Conservation (phyloP, 2,797 vertebrate genomes). For the Hippocampus kuda region DNA sequence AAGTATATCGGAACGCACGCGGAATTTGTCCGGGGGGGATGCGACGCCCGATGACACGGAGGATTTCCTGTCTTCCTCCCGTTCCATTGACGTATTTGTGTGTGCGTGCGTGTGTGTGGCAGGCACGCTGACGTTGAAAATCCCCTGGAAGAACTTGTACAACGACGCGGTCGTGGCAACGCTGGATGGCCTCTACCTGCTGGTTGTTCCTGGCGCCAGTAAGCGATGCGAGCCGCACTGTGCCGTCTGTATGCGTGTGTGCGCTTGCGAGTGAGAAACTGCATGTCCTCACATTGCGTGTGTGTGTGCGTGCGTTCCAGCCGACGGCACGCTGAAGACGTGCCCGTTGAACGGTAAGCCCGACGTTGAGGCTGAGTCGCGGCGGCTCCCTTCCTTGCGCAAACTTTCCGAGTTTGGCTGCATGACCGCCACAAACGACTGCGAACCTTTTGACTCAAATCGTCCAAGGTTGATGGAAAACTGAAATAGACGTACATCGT, state of each 20-base stretch:
- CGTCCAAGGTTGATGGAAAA: too few relatives aligned
- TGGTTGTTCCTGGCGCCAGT: slow-evolving; percentile 93
- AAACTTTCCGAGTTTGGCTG: neutral
- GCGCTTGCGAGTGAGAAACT: too few relatives aligned
- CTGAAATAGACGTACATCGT: too few relatives aligned
- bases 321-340: slow-evolving; percentile 29
- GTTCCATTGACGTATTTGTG: neutral
- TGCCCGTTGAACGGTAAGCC: slow-evolving; percentile 52
- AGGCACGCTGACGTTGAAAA: slow-evolving; percentile 93
- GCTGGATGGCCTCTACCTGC: slow-evolving; percentile 85
- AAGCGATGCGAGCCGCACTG: slow-evolving; percentile 44
- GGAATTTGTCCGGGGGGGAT: too few relatives aligned
- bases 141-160: slow-evolving; percentile 98
- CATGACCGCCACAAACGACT: neutral
- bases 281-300: slow-evolving; percentile 13
- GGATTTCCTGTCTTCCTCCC: too few relatives aligned
- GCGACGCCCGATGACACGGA: too few relatives aligned
- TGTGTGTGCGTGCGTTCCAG: slow-evolving; percentile 49
- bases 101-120: slow-evolving; percentile 10
- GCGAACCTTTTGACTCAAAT: too few relatives aligned
- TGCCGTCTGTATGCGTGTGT: too few relatives aligned
- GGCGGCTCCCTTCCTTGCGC: neutral
- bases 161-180: slow-evolving; percentile 89
- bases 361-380: slow-evolving; percentile 25
- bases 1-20: too few relatives aligned